Conservation (phyloP, 1,140 invertebrate genomes). For the Metaphire vulgaris region DNA sequence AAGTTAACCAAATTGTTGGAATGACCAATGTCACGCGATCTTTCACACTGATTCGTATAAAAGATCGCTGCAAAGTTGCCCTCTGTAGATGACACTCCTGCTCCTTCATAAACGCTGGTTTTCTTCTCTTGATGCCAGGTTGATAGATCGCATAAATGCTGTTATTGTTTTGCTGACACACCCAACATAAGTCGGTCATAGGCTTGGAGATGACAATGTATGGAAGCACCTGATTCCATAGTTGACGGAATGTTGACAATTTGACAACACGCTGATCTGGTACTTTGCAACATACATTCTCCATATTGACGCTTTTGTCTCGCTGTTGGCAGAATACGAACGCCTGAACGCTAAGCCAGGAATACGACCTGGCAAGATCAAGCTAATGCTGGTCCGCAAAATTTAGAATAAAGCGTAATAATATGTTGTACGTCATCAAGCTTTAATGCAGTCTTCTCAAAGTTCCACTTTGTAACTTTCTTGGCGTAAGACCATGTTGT, state of each 20-base stretch:
- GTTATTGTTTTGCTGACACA: not conserved
- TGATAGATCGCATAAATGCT: not conserved
- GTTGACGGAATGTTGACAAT: not conserved
- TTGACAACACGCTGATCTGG: not conserved
- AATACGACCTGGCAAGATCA: conserved; percentile 5
- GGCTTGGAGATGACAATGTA: not conserved
- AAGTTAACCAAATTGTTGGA: not conserved
- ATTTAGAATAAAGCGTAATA: conserved; percentile 7
- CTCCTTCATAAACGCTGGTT: not conserved
- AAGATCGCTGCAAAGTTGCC: not conserved
- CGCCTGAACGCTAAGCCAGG: conserved; percentile 1
- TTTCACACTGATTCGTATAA: not conserved
- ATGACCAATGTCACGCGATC: not conserved
- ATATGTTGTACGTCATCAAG: not conserved
- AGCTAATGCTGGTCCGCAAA: conserved; percentile 4
- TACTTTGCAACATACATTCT: too few species aligned
- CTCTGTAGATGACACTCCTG: not conserved
- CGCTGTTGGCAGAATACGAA: not conserved
- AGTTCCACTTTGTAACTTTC: not conserved
- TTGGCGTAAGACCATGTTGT: conserved; percentile 4
- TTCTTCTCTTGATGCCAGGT: not conserved
- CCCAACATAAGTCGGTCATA: not conserved
- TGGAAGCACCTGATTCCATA: not conserved
- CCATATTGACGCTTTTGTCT: not conserved
- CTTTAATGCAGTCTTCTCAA: not conserved